Evolutionary conservation across 1,140 invertebrate genomes (phyloP).

Genomic region (Drosophila repletoides): DNA sequence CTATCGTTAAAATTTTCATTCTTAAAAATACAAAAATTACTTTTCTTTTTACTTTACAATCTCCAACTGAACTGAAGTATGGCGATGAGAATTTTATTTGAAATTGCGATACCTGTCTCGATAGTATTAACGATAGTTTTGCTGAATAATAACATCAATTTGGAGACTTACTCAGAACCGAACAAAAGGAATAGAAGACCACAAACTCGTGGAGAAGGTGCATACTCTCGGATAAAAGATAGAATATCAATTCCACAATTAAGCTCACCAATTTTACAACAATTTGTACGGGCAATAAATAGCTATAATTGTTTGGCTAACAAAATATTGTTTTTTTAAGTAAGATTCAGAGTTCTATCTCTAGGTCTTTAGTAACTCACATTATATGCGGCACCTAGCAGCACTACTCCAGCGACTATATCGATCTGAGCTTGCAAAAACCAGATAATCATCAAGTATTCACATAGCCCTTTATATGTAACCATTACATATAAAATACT

Average conservation of each 20-base stretch:
- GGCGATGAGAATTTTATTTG: too few relatives aligned
- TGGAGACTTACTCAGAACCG: slow-evolving; percentile 28
- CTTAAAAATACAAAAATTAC: too few relatives aligned
- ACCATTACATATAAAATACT: not conserved
- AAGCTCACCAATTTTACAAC: slow-evolving; percentile 25
- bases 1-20: too few relatives aligned
- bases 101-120: too few relatives aligned
- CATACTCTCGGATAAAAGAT: slow-evolving; percentile 12
- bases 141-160: too few relatives aligned
- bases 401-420: not conserved
- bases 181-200: not conserved
- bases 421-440: not conserved
- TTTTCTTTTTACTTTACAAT: too few relatives aligned
- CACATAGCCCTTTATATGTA: not conserved
- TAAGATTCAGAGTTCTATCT: not conserved
- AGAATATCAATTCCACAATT: slow-evolving; percentile 32
- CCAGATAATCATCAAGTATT: not conserved
- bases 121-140: too few relatives aligned
- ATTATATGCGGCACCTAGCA: not conserved
- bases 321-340: not conserved
- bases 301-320: not conserved
- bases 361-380: not conserved
- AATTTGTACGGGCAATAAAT: slow-evolving; percentile 36
- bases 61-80: too few relatives aligned
- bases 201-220: rapidly evolving